Conservation (phyloP, 2,797 vertebrate species). For the Smutsia gigantea region DNA sequence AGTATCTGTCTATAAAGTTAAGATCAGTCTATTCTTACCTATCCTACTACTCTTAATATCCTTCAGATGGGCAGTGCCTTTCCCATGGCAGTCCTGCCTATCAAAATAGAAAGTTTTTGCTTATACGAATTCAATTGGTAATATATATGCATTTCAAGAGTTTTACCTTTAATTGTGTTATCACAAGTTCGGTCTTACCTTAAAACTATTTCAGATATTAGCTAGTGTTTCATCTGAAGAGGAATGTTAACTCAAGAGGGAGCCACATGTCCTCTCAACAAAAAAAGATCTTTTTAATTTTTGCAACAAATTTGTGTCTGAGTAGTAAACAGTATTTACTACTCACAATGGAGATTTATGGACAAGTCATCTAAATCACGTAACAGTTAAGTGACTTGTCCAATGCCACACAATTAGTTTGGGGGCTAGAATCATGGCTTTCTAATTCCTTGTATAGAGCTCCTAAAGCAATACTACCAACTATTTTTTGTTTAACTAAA, state of each 20-base stretch:
- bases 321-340: neutral
- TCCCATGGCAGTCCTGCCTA: neutral
- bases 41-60: conserved; percentile 30
- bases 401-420: neutral
- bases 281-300: conserved; percentile 1
- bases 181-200: neutral
- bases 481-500: neutral
- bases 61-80: conserved; percentile 30
- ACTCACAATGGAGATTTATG: neutral
- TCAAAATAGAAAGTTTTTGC: conserved; percentile 27
- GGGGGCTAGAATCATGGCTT: neutral
- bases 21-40: neutral
- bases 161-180: conserved; percentile 10
- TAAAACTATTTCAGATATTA: neutral
- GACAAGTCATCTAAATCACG: conserved; percentile 5
- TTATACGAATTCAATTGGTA: conserved; percentile 19
- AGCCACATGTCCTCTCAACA: neutral
- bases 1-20: conserved; percentile 41
- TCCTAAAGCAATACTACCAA: neutral
- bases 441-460: neutral
- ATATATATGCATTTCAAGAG: conserved; percentile 19
- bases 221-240: conserved; percentile 36
- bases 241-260: neutral
- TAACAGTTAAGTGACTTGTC: neutral
- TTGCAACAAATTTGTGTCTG: neutral